phyloP scores from a whole-genome alignment of 2,888 invertebrate species.

The Diabrotica balteata region DNA sequence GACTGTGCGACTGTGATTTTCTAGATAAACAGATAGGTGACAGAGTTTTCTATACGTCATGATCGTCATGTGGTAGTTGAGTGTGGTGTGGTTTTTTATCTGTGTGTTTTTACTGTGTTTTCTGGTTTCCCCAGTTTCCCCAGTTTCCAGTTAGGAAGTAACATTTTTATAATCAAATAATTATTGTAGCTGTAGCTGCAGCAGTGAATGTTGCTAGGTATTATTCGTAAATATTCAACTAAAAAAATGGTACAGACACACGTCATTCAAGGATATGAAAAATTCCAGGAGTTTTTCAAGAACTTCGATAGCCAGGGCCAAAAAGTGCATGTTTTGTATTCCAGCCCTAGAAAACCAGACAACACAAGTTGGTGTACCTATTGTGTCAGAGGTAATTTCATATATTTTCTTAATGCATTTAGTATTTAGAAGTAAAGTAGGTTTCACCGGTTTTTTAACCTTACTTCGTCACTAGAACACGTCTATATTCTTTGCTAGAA shows the following conservation, averaged over 20 bases:
- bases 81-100: too few relatives aligned
- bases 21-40: too few relatives aligned
- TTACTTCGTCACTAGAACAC: neutral
- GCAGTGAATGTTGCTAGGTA: constrained; percentile 3
- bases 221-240: constrained; percentile 7
- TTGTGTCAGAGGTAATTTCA: constrained; percentile 74
- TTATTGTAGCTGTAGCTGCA: too few relatives aligned
- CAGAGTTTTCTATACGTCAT: too few relatives aligned
- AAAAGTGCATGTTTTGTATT: constrained; percentile 67
- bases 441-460: neutral
- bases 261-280: constrained; percentile 68
- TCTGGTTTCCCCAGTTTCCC: too few relatives aligned
- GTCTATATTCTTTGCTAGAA: neutral
- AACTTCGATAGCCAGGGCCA: constrained; percentile 61
- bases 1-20: too few relatives aligned
- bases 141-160: too few relatives aligned
- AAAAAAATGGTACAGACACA: constrained; percentile 62
- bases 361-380: constrained; percentile 91
- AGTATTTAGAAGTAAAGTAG: too few relatives aligned
- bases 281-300: constrained; percentile 67
- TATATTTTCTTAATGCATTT: too few relatives aligned
- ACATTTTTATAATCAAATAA: too few relatives aligned
- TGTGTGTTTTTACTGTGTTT: too few relatives aligned
- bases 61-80: too few relatives aligned
- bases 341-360: constrained; percentile 68